Evolutionary conservation across 2,888 invertebrate genomes (phyloP).

Genomic region (Halocaridina rubra): DNA sequence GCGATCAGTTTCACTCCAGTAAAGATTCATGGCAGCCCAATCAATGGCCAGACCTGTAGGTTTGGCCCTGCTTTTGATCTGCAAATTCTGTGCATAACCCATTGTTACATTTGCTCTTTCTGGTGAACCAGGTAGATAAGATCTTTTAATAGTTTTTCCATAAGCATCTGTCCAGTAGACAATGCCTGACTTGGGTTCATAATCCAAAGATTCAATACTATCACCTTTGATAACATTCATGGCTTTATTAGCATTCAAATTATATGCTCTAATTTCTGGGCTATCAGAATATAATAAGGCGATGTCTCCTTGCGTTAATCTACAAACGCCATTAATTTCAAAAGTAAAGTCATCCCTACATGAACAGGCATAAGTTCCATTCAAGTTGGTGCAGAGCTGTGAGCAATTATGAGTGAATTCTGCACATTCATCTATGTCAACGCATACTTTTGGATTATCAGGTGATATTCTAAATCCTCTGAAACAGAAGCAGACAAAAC

Average conservation of each 20-base stretch:
- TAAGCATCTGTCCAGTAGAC: constrained; percentile 96
- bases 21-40: constrained; percentile 92
- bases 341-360: constrained; percentile 86
- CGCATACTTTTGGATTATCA: constrained; percentile 84
- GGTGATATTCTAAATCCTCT: constrained; percentile 85
- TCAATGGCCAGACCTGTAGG: constrained; percentile 93
- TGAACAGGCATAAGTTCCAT: constrained; percentile 88
- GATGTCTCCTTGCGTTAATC: constrained; percentile 72
- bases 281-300: constrained; percentile 81
- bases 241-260: constrained; percentile 75
- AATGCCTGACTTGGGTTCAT: constrained; percentile 84
- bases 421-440: constrained; percentile 90
- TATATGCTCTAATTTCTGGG: constrained; percentile 84
- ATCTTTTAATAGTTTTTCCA: constrained; percentile 89
- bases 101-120: constrained; percentile 80
- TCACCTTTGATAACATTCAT: constrained; percentile 84
- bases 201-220: constrained; percentile 91
- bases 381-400: constrained; percentile 90
- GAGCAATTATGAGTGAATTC: constrained; percentile 89
- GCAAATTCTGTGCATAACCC: constrained; percentile 87
- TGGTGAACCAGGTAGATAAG: constrained; percentile 85
- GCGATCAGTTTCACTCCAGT: constrained; percentile 90
- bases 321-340: constrained; percentile 84
- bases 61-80: constrained; percentile 80
- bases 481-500: constrained; percentile 91